These are phyloP conservation scores for Ditylenchus dipsaci DNA, from an alignment of 1,140 invertebrate genomes.

Conservation along the genomic window DNA sequence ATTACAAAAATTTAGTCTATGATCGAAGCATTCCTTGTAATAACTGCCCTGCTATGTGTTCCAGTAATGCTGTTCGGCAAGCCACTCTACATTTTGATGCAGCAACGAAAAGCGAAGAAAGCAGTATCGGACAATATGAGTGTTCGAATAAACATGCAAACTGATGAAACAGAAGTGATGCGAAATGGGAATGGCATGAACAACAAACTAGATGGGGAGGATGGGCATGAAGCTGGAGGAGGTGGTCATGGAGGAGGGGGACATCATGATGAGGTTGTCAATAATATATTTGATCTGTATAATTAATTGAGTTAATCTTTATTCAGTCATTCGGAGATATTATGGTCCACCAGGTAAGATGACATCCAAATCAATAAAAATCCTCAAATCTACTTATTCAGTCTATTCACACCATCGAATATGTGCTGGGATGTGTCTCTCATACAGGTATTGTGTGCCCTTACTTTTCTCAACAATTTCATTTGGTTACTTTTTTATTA, in stretches of 20 bases:
- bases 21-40: slow-evolving; percentile 72
- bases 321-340: slow-evolving; percentile 76
- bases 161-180: slow-evolving; percentile 54
- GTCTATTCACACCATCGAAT: slow-evolving; percentile 92
- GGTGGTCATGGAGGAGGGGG: slow-evolving; percentile 88
- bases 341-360: slow-evolving; percentile 73
- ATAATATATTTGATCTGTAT: slow-evolving; percentile 4
- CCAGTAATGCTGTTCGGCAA: slow-evolving; percentile 88
- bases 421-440: slow-evolving; percentile 87
- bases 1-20: slow-evolving; percentile 64
- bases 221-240: slow-evolving; percentile 66
- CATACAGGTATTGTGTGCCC: slow-evolving; percentile 71
- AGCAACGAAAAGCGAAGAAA: slow-evolving; percentile 54
- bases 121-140: slow-evolving; percentile 55
- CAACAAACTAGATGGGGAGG: slow-evolving; percentile 29
- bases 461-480: no score
- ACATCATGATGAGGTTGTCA: slow-evolving; percentile 84
- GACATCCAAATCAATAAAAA: no score
- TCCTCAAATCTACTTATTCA: no score
- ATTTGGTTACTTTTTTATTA: no score
- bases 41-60: slow-evolving; percentile 75
- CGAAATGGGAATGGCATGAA: slow-evolving; percentile 41
- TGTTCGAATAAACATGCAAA: slow-evolving; percentile 55
- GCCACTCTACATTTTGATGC: slow-evolving; percentile 63
- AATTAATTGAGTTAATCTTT: not conserved